phyloP scores from a whole-genome alignment of 2,113 vertebrate species.

The Lipotes vexillifer region DNA sequence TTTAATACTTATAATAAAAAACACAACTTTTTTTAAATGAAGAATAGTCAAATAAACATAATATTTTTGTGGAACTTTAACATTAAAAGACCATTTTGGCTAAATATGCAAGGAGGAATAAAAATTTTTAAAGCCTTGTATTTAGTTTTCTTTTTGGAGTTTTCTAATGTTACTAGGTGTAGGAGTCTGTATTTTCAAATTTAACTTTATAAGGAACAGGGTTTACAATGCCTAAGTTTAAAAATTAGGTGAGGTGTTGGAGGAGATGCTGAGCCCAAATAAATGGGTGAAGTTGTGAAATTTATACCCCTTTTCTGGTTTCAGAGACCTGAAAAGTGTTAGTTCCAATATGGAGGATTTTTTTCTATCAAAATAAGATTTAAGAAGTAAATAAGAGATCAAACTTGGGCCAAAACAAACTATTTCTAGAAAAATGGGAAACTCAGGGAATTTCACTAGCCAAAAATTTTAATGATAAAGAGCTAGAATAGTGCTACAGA shows the following conservation, averaged over 20 bases:
- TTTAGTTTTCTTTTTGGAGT: not conserved
- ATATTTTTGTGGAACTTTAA: slow-evolving; percentile 11
- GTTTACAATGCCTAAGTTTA: not conserved
- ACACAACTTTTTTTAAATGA: not conserved
- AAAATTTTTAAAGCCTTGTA: not conserved
- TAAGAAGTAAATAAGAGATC: not conserved
- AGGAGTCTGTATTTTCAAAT: not conserved
- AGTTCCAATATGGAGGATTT: not conserved
- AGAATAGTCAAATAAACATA: slow-evolving; percentile 38
- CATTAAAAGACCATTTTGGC: not conserved
- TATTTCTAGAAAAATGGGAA: not conserved
- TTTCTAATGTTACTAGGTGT: not conserved
- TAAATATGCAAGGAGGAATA: not conserved
- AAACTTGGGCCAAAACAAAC: not conserved
- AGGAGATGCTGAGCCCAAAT: not conserved
- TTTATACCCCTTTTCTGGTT: not conserved
- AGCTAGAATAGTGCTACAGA: not conserved
- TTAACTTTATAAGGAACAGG: not conserved
- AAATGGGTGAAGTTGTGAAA: not conserved
- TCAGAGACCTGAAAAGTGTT: not conserved
- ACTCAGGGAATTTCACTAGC: not conserved
- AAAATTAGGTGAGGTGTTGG: not conserved
- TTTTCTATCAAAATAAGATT: not conserved
- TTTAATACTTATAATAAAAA: slow-evolving; percentile 41
- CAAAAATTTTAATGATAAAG: not conserved